Conservation (phyloP, 2,797 vertebrate genomes). For the Cyprinodon diabolis region DNA sequence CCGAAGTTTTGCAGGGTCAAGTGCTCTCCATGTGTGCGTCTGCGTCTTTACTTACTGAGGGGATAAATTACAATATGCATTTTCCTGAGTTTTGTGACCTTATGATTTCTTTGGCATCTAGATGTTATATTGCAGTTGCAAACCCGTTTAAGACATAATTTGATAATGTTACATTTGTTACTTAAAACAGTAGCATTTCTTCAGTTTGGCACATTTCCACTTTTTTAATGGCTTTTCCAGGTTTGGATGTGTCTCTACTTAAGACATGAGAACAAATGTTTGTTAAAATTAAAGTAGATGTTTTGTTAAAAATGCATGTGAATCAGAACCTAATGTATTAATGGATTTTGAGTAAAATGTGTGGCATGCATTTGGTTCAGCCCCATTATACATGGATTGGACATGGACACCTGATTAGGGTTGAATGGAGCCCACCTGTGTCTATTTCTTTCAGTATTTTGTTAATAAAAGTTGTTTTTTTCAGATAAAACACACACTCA, state of each 20-base stretch:
- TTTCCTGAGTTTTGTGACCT: neutral
- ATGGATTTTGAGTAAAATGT: neutral
- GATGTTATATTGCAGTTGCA: neutral
- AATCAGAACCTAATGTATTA: neutral
- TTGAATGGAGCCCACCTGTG: no score
- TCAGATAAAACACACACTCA: no score
- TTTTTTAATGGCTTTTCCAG: neutral
- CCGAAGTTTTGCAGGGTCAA: conserved; percentile 24
- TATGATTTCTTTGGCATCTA: conserved; percentile 2
- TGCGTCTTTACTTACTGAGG: neutral
- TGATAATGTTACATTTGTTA: neutral
- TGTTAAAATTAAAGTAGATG: neutral
- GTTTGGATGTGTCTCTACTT: neutral
- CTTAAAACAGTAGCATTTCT: neutral
- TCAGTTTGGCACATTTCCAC: neutral
- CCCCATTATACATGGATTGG: neutral
- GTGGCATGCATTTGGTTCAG: neutral
- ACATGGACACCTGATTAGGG: no score
- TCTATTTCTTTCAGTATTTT: no score
- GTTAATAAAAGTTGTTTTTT: no score
- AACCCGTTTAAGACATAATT: neutral
- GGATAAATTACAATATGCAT: neutral
- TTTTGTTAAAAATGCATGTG: neutral
- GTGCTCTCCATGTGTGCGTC: conserved; percentile 9
- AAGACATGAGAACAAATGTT: neutral